These are phyloP conservation scores for Grallaria varia DNA, from an alignment of 2,113 vertebrate genomes.

Conservation along the genomic window DNA sequence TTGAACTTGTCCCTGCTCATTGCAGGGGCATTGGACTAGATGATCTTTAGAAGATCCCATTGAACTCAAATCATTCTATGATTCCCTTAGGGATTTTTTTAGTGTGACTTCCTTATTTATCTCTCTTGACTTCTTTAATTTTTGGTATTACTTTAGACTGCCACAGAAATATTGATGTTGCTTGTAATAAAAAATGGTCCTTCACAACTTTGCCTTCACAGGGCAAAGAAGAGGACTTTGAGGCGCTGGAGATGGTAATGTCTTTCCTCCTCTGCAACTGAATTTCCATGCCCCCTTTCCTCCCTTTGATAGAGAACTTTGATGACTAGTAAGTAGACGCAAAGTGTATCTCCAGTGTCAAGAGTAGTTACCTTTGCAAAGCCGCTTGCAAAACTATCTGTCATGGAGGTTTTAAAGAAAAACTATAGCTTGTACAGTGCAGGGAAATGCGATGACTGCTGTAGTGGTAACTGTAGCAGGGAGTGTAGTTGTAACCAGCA, in stretches of 20 bases:
- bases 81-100: not conserved
- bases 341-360: not conserved
- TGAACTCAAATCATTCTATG: not conserved
- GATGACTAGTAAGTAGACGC: not conserved
- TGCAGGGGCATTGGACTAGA: not conserved
- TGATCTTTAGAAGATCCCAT: not conserved
- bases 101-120: not conserved
- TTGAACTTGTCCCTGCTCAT: not conserved
- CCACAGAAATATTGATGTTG: not conserved
- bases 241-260: not conserved
- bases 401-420: not conserved
- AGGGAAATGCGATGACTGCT: not conserved
- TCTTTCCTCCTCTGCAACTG: not conserved
- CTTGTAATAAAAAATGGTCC: not conserved
- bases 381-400: not conserved
- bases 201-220: not conserved
- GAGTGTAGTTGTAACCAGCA: conserved; percentile 32
- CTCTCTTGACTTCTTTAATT: not conserved
- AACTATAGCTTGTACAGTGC: not conserved
- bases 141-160: not conserved
- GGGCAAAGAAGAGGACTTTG: not conserved
- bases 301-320: not conserved
- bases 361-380: not conserved
- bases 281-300: not conserved
- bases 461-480: not conserved